Base-by-base conservation (phyloP, 2,888 invertebrate genomes). In the Nephrotoma guestfalica region DNA sequence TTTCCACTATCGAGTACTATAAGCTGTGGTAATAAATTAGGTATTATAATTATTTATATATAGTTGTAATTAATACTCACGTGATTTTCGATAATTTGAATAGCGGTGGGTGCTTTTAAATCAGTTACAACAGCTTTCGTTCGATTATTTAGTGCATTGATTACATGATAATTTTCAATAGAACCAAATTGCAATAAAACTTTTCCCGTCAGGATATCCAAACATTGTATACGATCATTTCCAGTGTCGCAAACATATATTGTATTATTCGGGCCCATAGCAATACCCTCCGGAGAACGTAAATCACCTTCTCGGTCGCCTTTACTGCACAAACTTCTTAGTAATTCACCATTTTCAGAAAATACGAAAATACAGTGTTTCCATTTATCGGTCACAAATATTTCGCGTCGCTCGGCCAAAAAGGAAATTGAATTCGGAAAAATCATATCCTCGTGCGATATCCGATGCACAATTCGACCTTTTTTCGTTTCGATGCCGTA, bases 171-270 rank as follows among this genome's bases (percentile, higher is more conserved):
- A 0, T 86, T 86, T 40, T 89, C 89, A 0, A 92, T 91, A 6
- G 93, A 91, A 2, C 95, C 95, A 88, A 95, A 92, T 88, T 93
- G 93, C 85, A 93, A 92, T 2, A 94, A 92, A 90, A 93, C 94
- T 88, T 92, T 92, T 0, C 95, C 95, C 88, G 92, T 92, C 84
- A 94, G 92, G 0, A 93, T 91, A 88, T 94, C 91, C 1, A 94
- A 85, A 5, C 87, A 93, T 90, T 94, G 92, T 5, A 94, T 92
- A 87, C 96, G 92, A 89, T 96, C 95, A 89, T 96, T 96, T 87
- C 96, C 96, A 87, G 96, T 96, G 89, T 96, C 96, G 86, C 95
- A 95, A 0, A 96, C 93, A 88, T 96, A 95, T 86, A 92, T 92
- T 87, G 93, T 92, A 47, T 93, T 93, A 13, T 90, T 89, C 87